These are phyloP conservation scores for Dendrolimus pini DNA, from an alignment of 2,888 invertebrate species.

Conservation along the genomic window DNA sequence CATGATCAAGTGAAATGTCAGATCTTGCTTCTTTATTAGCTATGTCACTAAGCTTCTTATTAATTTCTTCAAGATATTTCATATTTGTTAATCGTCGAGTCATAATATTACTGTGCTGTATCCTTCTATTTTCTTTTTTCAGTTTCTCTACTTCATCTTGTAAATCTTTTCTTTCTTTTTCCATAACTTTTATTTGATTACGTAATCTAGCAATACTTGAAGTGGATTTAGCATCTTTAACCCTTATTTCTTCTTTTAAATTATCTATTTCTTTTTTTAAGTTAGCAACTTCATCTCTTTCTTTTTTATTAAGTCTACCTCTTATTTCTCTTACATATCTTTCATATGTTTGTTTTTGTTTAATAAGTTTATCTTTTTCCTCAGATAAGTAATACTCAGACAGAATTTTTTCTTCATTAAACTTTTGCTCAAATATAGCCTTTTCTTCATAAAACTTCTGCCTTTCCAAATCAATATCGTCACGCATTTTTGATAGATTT, in stretches of 20 bases:
- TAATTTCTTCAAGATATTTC: constrained; percentile 86
- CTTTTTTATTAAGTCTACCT: constrained; percentile 80
- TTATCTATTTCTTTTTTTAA: constrained; percentile 80
- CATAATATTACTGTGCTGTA: constrained; percentile 77
- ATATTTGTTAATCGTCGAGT: constrained; percentile 78
- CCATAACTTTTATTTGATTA: constrained; percentile 83
- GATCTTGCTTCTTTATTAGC: constrained; percentile 42
- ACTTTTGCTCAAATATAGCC: constrained; percentile 72
- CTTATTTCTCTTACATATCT: constrained; percentile 82
- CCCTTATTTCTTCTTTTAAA: constrained; percentile 80
- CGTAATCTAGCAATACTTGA: constrained; percentile 83
- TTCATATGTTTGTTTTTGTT: constrained; percentile 80
- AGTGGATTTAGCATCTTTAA: constrained; percentile 85
- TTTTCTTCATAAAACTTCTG: constrained; percentile 79
- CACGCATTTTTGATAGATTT: constrained; percentile 70
- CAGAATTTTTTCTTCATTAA: constrained; percentile 80
- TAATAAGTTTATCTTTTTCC: constrained; percentile 81
- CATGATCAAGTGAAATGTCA: constrained; percentile 35
- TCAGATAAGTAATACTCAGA: constrained; percentile 81
- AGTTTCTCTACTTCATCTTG: constrained; percentile 81
- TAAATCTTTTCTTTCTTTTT: constrained; percentile 81
- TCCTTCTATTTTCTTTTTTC: constrained; percentile 80
- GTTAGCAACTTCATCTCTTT: constrained; percentile 81
- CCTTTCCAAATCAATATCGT: constrained; percentile 78
- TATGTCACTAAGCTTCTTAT: constrained; percentile 67